Conservation (phyloP, 2,797 vertebrate species). For the Synaphobranchus kaupii region DNA sequence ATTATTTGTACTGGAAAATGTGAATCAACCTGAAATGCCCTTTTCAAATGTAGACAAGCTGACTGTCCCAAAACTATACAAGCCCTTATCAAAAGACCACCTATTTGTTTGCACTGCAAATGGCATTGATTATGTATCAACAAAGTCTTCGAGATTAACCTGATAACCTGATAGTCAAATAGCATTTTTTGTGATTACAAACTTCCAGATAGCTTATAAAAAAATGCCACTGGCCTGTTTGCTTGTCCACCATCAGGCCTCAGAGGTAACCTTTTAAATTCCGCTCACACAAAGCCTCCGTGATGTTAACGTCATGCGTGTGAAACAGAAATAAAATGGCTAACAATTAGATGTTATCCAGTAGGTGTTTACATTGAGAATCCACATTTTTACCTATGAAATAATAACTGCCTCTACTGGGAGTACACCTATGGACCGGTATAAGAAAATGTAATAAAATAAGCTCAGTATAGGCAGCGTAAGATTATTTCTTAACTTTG, state of each 20-base stretch:
- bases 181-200: not conserved
- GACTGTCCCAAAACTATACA: constrained; percentile 10
- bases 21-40: not conserved
- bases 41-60: constrained; percentile 15
- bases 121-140: not conserved
- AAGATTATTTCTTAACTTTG: not conserved
- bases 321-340: not conserved
- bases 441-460: not conserved
- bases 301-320: not conserved
- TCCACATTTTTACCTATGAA: not conserved
- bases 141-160: not conserved
- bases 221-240: not conserved
- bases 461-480: not conserved
- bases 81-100: constrained; percentile 13
- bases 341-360: not conserved
- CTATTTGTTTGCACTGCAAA: constrained; percentile 25
- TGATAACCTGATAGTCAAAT: constrained; percentile 27
- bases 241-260: not conserved
- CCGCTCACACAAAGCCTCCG: no score
- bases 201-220: not conserved
- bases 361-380: not conserved
- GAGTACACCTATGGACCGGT: not conserved
- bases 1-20: constrained; percentile 33
- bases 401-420: not conserved
- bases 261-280: no score